Percentiles rank a stretch among this genome's conserved stretches.
These are phyloP conservation scores for Polyergus mexicanus DNA, from an alignment of 1,140 invertebrate genomes.

Conservation along the genomic window DNA sequence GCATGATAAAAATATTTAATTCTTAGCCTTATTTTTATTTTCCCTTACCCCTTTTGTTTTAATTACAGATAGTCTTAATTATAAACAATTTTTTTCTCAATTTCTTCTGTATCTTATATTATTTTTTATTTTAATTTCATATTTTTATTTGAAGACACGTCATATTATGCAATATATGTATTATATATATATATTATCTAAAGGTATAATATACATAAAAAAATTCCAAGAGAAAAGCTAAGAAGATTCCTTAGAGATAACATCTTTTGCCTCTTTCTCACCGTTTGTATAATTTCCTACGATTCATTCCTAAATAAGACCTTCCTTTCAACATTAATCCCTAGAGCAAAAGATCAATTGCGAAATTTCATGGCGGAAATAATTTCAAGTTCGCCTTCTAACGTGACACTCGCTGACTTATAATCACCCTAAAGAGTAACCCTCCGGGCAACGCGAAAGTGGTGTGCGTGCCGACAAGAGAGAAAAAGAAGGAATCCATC, in stretches of 20 bases:
- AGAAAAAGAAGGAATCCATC: constrained; percentile 70
- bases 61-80: neutral
- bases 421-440: constrained; percentile 20
- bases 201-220: neutral
- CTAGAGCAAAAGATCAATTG: constrained; percentile 14
- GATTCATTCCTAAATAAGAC: neutral
- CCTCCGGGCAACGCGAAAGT: constrained; percentile 3
- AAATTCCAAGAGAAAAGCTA: no score
- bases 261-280: neutral
- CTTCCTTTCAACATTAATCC: neutral
- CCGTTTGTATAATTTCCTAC: neutral
- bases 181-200: neutral
- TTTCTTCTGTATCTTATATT: no score
- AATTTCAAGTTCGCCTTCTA: constrained; percentile 7
- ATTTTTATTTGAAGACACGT: no score
- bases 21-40: no score
- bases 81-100: neutral
- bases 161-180: no score
- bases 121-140: no score
- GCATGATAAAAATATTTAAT: no score
- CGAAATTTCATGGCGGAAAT: neutral
- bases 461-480: constrained; percentile 7
- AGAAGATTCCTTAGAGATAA: neutral
- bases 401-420: constrained; percentile 7
- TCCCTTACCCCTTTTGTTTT: no score